Base-by-base conservation (phyloP, 2,888 invertebrate genomes). In the Catocala nupta region DNA sequence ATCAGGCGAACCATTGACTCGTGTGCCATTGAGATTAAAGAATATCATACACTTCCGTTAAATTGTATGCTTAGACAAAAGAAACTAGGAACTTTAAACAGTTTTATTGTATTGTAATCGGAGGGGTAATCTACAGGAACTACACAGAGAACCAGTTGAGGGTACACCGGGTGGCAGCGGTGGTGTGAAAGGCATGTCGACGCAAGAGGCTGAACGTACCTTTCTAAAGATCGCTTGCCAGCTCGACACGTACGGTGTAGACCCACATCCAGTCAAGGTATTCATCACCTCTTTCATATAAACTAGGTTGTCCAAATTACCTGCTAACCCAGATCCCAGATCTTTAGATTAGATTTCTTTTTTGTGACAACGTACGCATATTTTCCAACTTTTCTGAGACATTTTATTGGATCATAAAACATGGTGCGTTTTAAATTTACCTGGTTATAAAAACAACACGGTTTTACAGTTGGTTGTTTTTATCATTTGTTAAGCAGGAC, bases 211-310 rank as follows among this genome's bases (percentile, higher is more conserved):
- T 0, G 99, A 99, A 93, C 96, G 96, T 65, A 96, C 97, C 77
- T 99, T 99, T 91, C 96, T 99, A 81, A 97, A 97, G 90, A 97
- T 98, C 81, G 98, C 99, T 48, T 97, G 98, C 75, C 96, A 97
- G 73, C 95, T 99, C 62, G 99, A 99, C 89, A 99, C 99, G 0
- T 99, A 99, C 85, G 99, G 99, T 34, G 98, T 99, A 43, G 99
- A 99, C 93, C 99, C 99, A 9, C 99, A 99, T 95, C 98, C 98
- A 65, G 99, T 99, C 39, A 99, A 99, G 96, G 98, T 98, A 76
- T 71, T 55, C 62, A 51, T 59, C 55, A 39, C 13, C 12, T 59
- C 48, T 33, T 4, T 8, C 10, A 12, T 12, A 16, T 25, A 16
- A 16, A 16, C 16, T 16, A 16, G 16, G 16, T 16, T 25, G 25